Percentiles rank a stretch among this genome's conserved stretches.
phyloP scores from a whole-genome alignment of 1,140 invertebrate species.

The Leguminivora glycinivorella region DNA sequence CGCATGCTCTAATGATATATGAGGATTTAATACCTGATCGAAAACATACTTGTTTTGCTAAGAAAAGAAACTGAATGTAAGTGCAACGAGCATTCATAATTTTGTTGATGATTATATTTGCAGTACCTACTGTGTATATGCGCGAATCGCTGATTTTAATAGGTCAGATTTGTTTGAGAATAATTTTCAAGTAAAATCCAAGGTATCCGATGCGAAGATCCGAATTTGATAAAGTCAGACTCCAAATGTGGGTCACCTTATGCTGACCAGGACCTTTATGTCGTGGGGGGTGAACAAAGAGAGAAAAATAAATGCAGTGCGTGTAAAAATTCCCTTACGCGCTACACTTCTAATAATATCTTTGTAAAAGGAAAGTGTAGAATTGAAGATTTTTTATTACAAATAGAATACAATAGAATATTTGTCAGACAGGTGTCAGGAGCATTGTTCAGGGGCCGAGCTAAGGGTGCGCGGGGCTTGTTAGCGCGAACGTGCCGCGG shows the following conservation, averaged over 20 bases:
- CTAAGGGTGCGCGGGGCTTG: constrained; percentile 56
- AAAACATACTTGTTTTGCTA: too few species aligned
- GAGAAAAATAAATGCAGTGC: neutral
- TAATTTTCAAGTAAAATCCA: too few species aligned
- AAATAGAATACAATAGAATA: constrained; percentile 38
- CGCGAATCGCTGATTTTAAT: too few species aligned
- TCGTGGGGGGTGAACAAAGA: neutral
- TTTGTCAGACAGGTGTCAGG: constrained; percentile 61
- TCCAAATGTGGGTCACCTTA: too few species aligned
- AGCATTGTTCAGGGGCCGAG: constrained; percentile 57
- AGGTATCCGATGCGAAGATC: too few species aligned
- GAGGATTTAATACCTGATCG: too few species aligned
- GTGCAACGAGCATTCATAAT: too few species aligned
- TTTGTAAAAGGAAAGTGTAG: neutral
- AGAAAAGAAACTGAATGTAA: too few species aligned
- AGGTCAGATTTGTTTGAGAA: too few species aligned
- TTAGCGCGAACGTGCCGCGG: constrained; percentile 74
- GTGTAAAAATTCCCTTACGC: neutral
- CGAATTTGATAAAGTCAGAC: too few species aligned
- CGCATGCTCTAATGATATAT: neutral
- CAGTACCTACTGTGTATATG: too few species aligned
- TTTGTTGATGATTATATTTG: too few species aligned
- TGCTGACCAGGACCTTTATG: neutral
- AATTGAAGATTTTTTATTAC: constrained; percentile 2
- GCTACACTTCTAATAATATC: neutral